Conservation (phyloP, 2,113 vertebrate genomes). For the Pseudopipra pipra region DNA sequence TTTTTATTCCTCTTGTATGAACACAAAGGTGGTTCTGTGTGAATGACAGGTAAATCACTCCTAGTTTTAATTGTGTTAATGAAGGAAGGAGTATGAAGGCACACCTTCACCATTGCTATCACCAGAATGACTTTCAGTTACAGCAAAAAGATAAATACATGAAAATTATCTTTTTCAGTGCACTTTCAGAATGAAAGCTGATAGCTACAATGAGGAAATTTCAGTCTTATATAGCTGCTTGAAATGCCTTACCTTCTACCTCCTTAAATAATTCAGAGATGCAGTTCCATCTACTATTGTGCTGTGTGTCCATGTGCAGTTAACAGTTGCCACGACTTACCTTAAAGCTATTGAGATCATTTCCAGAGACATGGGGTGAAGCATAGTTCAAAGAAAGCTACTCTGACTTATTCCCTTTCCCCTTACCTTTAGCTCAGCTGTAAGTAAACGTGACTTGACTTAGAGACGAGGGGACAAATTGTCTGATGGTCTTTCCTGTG, state of each 20-base stretch:
- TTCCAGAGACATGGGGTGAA: not conserved
- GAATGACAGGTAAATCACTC: not conserved
- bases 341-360: not conserved
- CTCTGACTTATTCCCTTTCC: not conserved
- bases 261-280: not conserved
- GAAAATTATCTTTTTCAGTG: not conserved
- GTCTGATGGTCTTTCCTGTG: not conserved
- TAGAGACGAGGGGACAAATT: not conserved
- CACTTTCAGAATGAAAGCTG: not conserved
- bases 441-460: not conserved
- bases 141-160: not conserved
- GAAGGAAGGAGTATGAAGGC: not conserved
- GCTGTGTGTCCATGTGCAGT: not conserved
- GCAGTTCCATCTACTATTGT: not conserved
- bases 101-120: not conserved
- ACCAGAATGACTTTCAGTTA: not conserved
- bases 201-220: not conserved
- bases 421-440: not conserved
- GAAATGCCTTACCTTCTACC: not conserved
- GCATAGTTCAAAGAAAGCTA: conserved; percentile 2
- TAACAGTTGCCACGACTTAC: not conserved
- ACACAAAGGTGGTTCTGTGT: not conserved
- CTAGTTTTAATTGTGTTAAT: not conserved
- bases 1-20: not conserved
- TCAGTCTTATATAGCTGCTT: not conserved